These are phyloP conservation scores for Epinephelus lanceolatus DNA, from an alignment of 2,113 vertebrate genomes.

Conservation along the genomic window DNA sequence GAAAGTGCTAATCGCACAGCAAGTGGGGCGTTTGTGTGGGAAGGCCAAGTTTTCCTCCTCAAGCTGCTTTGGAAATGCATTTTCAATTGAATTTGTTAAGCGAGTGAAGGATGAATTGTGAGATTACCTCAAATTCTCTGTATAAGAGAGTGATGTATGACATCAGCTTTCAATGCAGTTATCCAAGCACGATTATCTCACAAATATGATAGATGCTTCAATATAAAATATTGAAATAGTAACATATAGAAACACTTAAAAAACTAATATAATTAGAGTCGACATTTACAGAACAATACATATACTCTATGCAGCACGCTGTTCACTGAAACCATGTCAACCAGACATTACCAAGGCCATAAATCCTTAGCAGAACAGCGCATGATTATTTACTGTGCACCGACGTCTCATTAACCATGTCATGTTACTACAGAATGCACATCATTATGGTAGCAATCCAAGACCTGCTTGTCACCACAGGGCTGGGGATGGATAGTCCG, in stretches of 20 bases:
- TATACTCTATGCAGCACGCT: neutral
- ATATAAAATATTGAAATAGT: neutral
- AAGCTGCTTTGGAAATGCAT: conserved; percentile 69
- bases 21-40: conserved; percentile 69
- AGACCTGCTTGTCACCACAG: conserved; percentile 54
- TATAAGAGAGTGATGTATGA: neutral
- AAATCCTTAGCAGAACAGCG: conserved; percentile 56
- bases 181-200: conserved; percentile 1
- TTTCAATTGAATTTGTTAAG: conserved; percentile 66
- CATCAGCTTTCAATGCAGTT: conserved; percentile 14
- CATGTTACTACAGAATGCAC: conserved; percentile 55
- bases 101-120: conserved; percentile 43
- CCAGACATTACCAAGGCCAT: conserved; percentile 21
- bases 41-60: conserved; percentile 60
- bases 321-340: neutral
- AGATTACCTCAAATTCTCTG: conserved; percentile 50
- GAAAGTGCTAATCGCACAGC: conserved; percentile 91
- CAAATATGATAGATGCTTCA: neutral
- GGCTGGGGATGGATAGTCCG: conserved; percentile 52
- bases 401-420: conserved; percentile 47
- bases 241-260: neutral
- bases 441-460: conserved; percentile 70
- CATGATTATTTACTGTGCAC: conserved; percentile 57
- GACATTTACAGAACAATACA: neutral
- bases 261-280: neutral